phyloP scores from a whole-genome alignment of 1,140 invertebrate genomes.

The Ips typographus region DNA sequence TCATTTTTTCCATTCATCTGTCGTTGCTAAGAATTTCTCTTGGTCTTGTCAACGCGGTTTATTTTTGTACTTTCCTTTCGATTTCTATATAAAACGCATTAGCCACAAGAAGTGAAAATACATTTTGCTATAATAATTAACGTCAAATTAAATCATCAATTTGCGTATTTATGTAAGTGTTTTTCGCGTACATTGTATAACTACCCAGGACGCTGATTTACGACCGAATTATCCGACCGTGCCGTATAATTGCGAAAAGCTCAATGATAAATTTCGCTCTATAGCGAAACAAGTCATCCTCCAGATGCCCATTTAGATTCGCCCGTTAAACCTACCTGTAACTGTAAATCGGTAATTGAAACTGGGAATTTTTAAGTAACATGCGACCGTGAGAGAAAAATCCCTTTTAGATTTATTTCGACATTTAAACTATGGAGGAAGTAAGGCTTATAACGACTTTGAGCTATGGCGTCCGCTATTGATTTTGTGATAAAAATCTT shows the following conservation, averaged over 20 bases:
- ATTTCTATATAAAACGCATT: neutral
- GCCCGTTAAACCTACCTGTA: conserved; percentile 9
- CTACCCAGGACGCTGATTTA: neutral
- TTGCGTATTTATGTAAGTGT: neutral
- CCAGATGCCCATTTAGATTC: conserved; percentile 3
- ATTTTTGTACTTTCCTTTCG: conserved; percentile 3
- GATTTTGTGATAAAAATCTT: neutral
- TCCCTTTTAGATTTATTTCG: conserved; percentile 5
- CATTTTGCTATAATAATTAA: too few species aligned
- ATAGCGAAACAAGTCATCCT: neutral
- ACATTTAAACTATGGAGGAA: neutral
- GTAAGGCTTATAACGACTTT: conserved; percentile 11
- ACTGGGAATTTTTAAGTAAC: conserved; percentile 7
- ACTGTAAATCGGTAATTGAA: conserved; percentile 6
- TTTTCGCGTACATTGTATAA: neutral
- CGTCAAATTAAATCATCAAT: too few species aligned
- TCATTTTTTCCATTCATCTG: conserved; percentile 6
- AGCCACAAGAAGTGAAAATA: too few species aligned
- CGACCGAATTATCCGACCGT: neutral
- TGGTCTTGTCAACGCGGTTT: neutral
- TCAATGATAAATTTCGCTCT: conserved; percentile 12
- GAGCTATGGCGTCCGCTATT: conserved; percentile 3
- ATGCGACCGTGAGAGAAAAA: neutral
- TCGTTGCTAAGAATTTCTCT: neutral
- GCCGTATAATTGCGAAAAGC: neutral